A percentile compares a stretch with the other conserved stretches of the same genome.
phyloP scores from a whole-genome alignment of 2,797 vertebrate genomes.

The Chelmon rostratus region DNA sequence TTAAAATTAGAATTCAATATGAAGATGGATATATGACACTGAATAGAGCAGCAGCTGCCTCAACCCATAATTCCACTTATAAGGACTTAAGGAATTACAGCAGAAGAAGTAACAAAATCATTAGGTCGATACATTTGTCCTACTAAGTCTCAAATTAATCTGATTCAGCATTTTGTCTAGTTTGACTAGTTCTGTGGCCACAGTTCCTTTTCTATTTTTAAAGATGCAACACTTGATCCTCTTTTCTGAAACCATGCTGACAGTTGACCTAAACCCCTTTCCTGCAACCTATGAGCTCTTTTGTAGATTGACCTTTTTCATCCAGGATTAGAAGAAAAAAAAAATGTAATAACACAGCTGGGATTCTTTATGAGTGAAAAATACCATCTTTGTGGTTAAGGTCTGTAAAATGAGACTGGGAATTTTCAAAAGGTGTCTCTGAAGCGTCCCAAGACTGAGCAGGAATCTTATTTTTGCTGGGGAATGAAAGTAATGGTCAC shows the following conservation, averaged over 20 bases:
- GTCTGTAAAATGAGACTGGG: not conserved
- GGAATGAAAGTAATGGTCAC: constrained; percentile 1
- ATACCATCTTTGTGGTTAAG: constrained; percentile 21
- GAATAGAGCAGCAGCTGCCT: constrained; percentile 34
- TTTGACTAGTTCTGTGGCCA: constrained; percentile 15
- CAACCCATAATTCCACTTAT: constrained; percentile 24
- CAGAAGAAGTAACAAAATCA: constrained; percentile 10
- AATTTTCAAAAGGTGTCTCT: constrained; percentile 13
- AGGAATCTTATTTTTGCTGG: constrained; percentile 10
- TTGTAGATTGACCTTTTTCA: constrained; percentile 46
- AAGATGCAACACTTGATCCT: constrained; percentile 50
- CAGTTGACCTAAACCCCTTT: constrained; percentile 59
- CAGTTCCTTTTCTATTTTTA: constrained; percentile 32
- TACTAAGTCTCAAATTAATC: constrained; percentile 18
- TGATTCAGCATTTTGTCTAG: constrained; percentile 30
- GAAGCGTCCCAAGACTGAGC: not conserved
- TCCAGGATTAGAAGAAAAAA: constrained; percentile 21
- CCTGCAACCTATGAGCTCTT: constrained; percentile 46
- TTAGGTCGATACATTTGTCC: constrained; percentile 12
- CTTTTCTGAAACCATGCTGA: constrained; percentile 55
- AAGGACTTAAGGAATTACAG: constrained; percentile 38
- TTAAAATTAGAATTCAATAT: constrained; percentile 34
- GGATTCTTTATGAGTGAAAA: constrained; percentile 18
- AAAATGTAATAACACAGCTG: constrained; percentile 27
- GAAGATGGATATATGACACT: constrained; percentile 40